Evolutionary conservation across 2,113 vertebrate species (phyloP).

Genomic region (Pelusios castaneus): DNA sequence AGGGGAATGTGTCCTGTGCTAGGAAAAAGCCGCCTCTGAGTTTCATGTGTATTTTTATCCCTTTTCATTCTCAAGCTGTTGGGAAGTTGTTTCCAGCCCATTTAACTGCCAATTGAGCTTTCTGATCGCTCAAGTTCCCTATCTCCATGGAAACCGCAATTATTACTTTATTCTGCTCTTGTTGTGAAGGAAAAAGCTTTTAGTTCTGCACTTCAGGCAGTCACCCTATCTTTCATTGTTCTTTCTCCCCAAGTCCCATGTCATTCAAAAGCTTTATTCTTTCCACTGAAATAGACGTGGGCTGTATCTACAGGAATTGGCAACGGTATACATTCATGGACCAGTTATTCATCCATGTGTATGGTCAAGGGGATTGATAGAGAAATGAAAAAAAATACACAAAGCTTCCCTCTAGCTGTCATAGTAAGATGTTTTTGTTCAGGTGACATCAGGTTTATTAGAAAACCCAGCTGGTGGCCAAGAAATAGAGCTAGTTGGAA

Average conservation of each 20-base stretch:
- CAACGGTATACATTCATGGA: neutral
- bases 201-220: constrained; percentile 71
- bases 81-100: constrained; percentile 79
- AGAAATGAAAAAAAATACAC: neutral
- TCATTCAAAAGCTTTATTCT: constrained; percentile 55
- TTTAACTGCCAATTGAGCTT: constrained; percentile 83
- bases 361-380: neutral
- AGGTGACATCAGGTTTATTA: neutral
- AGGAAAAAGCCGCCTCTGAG: constrained; percentile 53
- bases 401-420: neutral
- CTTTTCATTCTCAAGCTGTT: constrained; percentile 61
- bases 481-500: neutral
- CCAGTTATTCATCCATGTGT: constrained; percentile 10
- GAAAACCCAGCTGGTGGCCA: neutral
- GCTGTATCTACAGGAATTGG: constrained; percentile 46
- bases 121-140: constrained; percentile 74
- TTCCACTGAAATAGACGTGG: constrained; percentile 48
- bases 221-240: constrained; percentile 52
- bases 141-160: constrained; percentile 80
- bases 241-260: constrained; percentile 56
- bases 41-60: constrained; percentile 69
- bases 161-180: constrained; percentile 73
- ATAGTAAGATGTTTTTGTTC: neutral
- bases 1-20: neutral
- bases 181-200: constrained; percentile 77